These are phyloP conservation scores for Montipora capricornis DNA, from an alignment of 64 coral and sea anemone genomes.

Conservation along the genomic window DNA sequence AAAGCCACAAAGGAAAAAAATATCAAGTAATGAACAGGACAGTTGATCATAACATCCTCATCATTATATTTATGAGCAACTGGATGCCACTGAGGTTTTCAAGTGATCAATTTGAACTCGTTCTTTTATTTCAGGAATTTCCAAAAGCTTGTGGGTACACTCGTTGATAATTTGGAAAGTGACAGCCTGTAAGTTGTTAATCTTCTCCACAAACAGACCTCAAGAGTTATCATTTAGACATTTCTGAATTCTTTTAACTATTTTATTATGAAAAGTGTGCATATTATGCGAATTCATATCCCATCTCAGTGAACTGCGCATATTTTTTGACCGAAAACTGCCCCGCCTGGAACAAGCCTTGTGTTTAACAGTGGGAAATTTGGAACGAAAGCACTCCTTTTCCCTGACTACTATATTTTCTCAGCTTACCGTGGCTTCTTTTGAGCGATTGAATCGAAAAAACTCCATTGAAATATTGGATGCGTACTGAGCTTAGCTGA, in stretches of 20 bases:
- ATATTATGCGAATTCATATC: not conserved
- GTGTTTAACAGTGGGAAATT: too few relatives aligned
- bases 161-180: slow-evolving; percentile 69
- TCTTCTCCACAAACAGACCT: not conserved
- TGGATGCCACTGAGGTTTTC: not conserved
- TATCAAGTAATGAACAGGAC: slow-evolving; percentile 22
- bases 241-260: not conserved
- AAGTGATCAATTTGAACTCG: not conserved
- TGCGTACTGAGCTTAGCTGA: too few relatives aligned
- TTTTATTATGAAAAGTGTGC: not conserved
- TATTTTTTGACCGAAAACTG: too few relatives aligned
- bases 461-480: too few relatives aligned
- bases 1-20: slow-evolving; percentile 13
- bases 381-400: too few relatives aligned
- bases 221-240: not conserved
- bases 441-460: too few relatives aligned
- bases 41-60: not conserved
- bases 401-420: too few relatives aligned
- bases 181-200: slow-evolving; percentile 80
- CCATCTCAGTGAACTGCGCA: too few relatives aligned
- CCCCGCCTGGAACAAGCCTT: too few relatives aligned
- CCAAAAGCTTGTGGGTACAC: slow-evolving; percentile 62
- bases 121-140: slow-evolving; percentile 72
- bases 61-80: not conserved
- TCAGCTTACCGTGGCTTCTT: too few relatives aligned